phyloP scores from a whole-genome alignment of 2,888 invertebrate species.

The Diplolepis rosae region DNA sequence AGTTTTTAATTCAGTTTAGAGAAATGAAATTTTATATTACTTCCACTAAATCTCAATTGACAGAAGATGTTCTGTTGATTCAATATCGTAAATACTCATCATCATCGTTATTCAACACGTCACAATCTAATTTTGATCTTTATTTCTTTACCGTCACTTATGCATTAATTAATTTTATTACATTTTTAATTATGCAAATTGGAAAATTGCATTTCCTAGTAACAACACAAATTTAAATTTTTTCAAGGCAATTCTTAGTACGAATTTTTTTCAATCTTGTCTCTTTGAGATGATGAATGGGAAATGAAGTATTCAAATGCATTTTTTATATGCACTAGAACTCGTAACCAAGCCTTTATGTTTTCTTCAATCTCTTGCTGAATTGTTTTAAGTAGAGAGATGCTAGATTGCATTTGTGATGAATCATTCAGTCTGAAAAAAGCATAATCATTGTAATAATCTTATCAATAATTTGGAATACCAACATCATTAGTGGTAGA shows the following conservation, averaged over 20 bases:
- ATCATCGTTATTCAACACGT: too few relatives aligned
- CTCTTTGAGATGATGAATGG: constrained; percentile 22
- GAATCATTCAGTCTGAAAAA: constrained; percentile 52
- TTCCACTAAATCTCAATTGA: too few relatives aligned
- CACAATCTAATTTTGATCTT: too few relatives aligned
- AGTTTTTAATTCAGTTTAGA: too few relatives aligned
- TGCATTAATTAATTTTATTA: too few relatives aligned
- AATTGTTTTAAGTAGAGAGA: constrained; percentile 74
- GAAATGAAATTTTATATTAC: too few relatives aligned
- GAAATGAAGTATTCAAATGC: constrained; percentile 77
- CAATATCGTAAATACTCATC: too few relatives aligned
- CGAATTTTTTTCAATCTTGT: not conserved
- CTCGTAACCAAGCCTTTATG: constrained; percentile 75
- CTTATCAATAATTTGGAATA: not conserved
- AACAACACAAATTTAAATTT: too few relatives aligned
- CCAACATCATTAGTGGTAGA: not conserved
- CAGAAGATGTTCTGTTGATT: too few relatives aligned
- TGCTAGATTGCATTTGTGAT: constrained; percentile 61
- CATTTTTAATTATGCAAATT: too few relatives aligned
- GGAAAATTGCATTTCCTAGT: not conserved
- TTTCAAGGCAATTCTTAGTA: not conserved
- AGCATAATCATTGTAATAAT: not conserved
- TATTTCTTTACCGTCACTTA: too few relatives aligned
- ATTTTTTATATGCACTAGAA: constrained; percentile 75
- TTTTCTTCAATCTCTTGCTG: constrained; percentile 66